Conservation (phyloP, 2,797 vertebrate species). For the Eospalax fontanierii region DNA sequence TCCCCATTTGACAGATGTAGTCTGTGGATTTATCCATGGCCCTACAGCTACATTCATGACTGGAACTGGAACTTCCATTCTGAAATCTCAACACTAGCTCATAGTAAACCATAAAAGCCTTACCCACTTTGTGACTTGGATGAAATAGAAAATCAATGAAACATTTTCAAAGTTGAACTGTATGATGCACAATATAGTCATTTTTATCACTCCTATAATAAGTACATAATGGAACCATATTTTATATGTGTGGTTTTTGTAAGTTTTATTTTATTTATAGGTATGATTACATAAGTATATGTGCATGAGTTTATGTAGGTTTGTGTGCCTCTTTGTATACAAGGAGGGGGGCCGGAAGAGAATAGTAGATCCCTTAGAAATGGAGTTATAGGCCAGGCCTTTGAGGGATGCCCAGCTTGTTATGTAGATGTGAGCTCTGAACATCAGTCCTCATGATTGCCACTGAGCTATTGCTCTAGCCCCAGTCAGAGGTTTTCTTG, state of each 20-base stretch:
- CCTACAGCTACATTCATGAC: neutral
- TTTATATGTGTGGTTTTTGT: neutral
- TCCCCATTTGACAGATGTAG: neutral
- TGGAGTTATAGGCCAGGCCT: neutral
- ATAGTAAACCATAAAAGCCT: neutral
- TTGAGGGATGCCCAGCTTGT: neutral
- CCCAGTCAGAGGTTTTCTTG: neutral
- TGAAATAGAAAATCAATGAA: conserved; percentile 35
- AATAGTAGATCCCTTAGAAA: neutral
- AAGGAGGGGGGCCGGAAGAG: no score
- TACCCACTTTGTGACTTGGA: neutral
- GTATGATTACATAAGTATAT: neutral
- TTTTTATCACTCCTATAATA: conserved; percentile 26
- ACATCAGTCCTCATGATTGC: neutral
- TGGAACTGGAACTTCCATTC: neutral
- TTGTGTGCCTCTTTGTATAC: neutral
- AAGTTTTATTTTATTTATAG: neutral
- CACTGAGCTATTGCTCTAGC: neutral
- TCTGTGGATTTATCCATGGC: neutral
- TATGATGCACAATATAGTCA: no score
- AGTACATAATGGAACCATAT: neutral
- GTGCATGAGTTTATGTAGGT: neutral
- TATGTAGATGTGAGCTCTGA: neutral
- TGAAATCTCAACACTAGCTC: conserved; percentile 28
- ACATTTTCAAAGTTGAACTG: neutral